Evolutionary conservation across 1,140 invertebrate genomes (phyloP).

Genomic region (Nymphalis io): DNA sequence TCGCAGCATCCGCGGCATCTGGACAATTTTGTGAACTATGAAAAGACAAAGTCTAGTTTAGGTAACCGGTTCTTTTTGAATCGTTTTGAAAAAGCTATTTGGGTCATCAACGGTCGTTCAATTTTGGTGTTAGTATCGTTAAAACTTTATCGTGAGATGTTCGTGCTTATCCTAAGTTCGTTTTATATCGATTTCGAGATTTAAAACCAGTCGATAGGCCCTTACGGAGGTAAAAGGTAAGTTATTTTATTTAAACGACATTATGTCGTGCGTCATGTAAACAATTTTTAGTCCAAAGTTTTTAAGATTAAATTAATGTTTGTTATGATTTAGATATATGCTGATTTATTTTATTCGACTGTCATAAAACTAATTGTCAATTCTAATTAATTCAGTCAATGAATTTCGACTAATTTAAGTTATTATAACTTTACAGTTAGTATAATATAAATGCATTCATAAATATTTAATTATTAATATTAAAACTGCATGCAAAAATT

Average conservation of each 20-base stretch:
- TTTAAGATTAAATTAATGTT: too few species aligned
- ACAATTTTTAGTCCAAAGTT: too few species aligned
- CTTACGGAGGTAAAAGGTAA: not conserved
- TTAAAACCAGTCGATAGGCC: not conserved
- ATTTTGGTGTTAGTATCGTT: slow-evolving; percentile 43
- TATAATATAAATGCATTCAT: not conserved
- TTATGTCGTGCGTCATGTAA: too few species aligned
- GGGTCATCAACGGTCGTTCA: slow-evolving; percentile 64
- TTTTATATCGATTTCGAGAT: not conserved
- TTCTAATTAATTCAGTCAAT: not conserved
- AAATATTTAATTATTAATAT: not conserved
- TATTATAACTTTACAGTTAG: not conserved
- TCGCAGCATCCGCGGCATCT: slow-evolving; percentile 75
- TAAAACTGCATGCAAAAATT: not conserved
- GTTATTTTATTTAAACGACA: not conserved
- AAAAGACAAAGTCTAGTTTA: slow-evolving; percentile 67
- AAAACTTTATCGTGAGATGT: slow-evolving; percentile 37
- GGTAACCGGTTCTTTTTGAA: slow-evolving; percentile 66
- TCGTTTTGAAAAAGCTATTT: slow-evolving; percentile 55
- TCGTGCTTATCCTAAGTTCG: not conserved
- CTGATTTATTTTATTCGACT: not conserved
- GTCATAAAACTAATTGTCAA: slow-evolving; percentile 2
- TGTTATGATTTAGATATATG: too few species aligned
- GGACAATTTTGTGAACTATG: slow-evolving; percentile 59
- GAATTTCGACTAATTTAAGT: not conserved